A percentile compares a stretch with the other conserved stretches of the same genome.
Evolutionary conservation across 2,113 vertebrate species (phyloP).

Genomic region (Pseudopipra pipra): DNA sequence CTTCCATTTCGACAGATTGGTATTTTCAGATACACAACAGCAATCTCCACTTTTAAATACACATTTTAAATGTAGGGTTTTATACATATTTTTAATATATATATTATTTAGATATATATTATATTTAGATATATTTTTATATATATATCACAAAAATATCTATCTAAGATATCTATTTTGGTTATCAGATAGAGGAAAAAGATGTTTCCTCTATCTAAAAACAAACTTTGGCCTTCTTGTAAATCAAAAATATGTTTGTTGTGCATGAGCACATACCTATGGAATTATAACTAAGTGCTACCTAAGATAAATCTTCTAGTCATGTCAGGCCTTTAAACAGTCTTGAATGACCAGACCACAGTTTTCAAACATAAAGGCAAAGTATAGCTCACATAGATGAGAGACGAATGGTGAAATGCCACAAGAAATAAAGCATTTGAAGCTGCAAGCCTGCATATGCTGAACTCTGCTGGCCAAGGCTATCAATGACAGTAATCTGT

Average conservation of each 20-base stretch:
- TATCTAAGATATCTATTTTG: background rate
- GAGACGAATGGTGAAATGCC: background rate
- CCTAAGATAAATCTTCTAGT: background rate
- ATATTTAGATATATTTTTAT: background rate
- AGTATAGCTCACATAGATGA: too few relatives aligned
- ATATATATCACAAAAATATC: background rate
- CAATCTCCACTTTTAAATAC: background rate
- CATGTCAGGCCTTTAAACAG: background rate
- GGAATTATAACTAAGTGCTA: background rate
- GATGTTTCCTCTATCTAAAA: background rate
- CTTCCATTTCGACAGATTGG: background rate
- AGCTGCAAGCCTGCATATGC: background rate
- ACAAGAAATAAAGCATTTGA: background rate
- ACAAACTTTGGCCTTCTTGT: background rate
- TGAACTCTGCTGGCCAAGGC: background rate
- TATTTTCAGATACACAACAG: background rate
- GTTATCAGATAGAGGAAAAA: background rate
- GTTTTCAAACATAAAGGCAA: background rate
- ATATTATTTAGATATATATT: background rate
- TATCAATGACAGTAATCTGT: background rate
- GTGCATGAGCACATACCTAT: background rate
- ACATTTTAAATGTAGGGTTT: background rate
- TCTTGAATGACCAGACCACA: background rate
- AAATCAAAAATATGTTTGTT: background rate
- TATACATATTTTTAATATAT: background rate